phyloP scores from a whole-genome alignment of 2,888 invertebrate species.

The Blastobasis lacticolella region DNA sequence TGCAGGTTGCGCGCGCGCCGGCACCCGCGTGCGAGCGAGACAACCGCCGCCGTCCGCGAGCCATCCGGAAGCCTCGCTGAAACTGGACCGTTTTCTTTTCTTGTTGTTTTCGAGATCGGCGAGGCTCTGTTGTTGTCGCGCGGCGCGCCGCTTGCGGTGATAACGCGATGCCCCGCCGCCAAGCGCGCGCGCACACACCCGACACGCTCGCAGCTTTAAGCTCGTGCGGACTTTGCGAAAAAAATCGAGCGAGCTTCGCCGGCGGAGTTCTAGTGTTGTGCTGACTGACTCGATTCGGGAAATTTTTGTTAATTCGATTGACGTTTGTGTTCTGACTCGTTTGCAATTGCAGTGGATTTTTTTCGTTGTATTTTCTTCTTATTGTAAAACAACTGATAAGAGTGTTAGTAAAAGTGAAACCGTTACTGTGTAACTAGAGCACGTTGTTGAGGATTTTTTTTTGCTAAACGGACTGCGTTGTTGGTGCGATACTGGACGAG shows the following conservation, averaged over 20 bases:
- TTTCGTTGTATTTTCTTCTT: neutral
- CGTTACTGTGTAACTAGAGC: constrained; percentile 38
- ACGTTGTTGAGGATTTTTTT: constrained; percentile 26
- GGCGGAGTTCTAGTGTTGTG: too few relatives aligned
- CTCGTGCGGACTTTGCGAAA: constrained; percentile 45
- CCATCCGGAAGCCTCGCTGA: constrained; percentile 74
- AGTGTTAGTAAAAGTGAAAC: constrained; percentile 43
- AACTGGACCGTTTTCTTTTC: constrained; percentile 76
- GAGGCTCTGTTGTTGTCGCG: constrained; percentile 73
- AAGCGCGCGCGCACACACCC: constrained; percentile 58
- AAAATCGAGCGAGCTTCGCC: constrained; percentile 1
- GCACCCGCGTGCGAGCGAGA: constrained; percentile 41
- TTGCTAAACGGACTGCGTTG: constrained; percentile 24
- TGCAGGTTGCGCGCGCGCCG: neutral
- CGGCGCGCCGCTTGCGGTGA: constrained; percentile 67
- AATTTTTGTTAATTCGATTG: too few relatives aligned
- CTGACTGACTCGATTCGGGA: too few relatives aligned
- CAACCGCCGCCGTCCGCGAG: constrained; percentile 53
- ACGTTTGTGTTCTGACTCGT: neutral
- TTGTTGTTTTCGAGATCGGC: constrained; percentile 73
- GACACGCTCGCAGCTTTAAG: constrained; percentile 52
- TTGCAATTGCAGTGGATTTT: constrained; percentile 15
- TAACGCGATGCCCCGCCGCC: constrained; percentile 69
- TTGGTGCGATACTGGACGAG: constrained; percentile 21
- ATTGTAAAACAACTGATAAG: neutral